phyloP scores from a whole-genome alignment of 2,888 invertebrate genomes.

The Acrobeloides nanus region DNA sequence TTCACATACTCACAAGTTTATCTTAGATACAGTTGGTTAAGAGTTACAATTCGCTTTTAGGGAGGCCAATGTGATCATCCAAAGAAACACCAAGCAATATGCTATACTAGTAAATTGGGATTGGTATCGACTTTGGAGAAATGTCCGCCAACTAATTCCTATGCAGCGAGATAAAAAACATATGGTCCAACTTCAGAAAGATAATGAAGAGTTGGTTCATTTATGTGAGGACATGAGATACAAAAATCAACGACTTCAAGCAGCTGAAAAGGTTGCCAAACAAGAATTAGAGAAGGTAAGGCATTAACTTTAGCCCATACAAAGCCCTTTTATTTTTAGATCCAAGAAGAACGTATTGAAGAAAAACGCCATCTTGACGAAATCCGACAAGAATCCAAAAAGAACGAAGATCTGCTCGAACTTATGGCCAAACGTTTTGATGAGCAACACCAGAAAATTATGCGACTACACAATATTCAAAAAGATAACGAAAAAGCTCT shows the following conservation, averaged over 20 bases:
- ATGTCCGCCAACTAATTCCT: conserved; percentile 37
- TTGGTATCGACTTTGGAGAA: conserved; percentile 36
- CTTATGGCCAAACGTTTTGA: conserved; percentile 43
- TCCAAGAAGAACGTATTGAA: conserved; percentile 15
- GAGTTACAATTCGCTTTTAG: conserved; percentile 15
- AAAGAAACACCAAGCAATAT: conserved; percentile 37
- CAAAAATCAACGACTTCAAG: conserved; percentile 6
- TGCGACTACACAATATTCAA: conserved; percentile 27
- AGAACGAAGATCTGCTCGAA: conserved; percentile 44
- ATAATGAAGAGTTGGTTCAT: conserved; percentile 19
- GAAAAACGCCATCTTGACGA: conserved; percentile 12
- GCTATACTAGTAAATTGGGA: conserved; percentile 33
- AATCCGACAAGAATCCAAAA: conserved; percentile 36
- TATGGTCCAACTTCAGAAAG: conserved; percentile 26
- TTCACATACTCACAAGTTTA: no score
- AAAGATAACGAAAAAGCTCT: conserved; percentile 37
- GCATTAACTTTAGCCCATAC: background rate
- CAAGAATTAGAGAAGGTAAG: conserved; percentile 14
- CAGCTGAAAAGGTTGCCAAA: conserved; percentile 10
- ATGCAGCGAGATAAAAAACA: conserved; percentile 24
- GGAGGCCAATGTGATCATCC: conserved; percentile 31
- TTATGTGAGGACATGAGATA: conserved; percentile 10
- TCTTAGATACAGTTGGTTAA: no score
- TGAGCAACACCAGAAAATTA: conserved; percentile 47
- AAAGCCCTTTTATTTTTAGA: conserved; percentile 6